Evolutionary conservation across 2,888 invertebrate species (phyloP).

Genomic region (Acrocyrtus sp.): DNA sequence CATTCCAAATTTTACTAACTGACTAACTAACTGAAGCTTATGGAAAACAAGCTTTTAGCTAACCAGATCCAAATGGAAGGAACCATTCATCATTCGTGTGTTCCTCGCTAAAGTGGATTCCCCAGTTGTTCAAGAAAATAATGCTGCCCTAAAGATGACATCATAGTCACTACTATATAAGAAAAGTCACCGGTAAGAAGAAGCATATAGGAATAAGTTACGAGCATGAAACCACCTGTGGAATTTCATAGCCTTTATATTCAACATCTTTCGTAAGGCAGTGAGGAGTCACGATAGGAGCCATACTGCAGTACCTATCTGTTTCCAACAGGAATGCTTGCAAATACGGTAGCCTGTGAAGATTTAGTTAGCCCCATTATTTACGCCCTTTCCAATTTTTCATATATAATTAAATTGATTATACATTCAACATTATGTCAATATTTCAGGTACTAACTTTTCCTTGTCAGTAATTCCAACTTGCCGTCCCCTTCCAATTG

Average conservation of each 20-base stretch:
- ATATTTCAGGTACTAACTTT: constrained; percentile 39
- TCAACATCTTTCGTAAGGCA: constrained; percentile 37
- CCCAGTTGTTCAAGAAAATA: constrained; percentile 53
- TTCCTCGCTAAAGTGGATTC: constrained; percentile 48
- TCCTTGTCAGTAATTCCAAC: constrained; percentile 47
- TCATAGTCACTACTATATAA: neutral
- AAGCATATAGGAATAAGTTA: neutral
- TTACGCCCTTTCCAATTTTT: too few relatives aligned
- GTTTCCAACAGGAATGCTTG: constrained; percentile 51
- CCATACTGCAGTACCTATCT: constrained; percentile 51
- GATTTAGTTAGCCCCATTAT: too few relatives aligned
- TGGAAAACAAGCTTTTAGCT: neutral
- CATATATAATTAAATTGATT: too few relatives aligned
- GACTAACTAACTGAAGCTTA: too few relatives aligned
- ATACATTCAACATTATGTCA: too few relatives aligned
- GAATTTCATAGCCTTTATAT: constrained; percentile 49
- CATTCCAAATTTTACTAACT: too few relatives aligned
- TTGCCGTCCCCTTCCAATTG: constrained; percentile 36
- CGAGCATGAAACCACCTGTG: constrained; percentile 16
- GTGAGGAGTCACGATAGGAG: constrained; percentile 55
- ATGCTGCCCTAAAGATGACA: constrained; percentile 39
- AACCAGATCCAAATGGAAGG: constrained; percentile 53
- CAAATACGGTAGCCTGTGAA: constrained; percentile 38
- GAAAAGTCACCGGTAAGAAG: neutral
- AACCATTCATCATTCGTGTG: constrained; percentile 53